Conservation (phyloP, 2,888 invertebrate species). For the Isoperla grammatica region DNA sequence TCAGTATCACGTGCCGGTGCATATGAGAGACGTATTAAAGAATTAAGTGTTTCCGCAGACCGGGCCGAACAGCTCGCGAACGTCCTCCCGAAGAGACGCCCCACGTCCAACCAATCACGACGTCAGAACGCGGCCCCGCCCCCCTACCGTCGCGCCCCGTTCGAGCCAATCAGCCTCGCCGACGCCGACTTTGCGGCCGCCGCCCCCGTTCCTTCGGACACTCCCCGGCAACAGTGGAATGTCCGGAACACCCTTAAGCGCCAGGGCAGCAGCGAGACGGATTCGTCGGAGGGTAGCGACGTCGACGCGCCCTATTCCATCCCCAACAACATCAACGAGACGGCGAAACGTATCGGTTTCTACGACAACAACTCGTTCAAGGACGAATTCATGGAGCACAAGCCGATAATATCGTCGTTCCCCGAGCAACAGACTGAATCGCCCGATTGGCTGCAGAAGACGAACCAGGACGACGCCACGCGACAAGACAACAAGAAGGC, state of each 20-base stretch:
- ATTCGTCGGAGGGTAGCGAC: not conserved
- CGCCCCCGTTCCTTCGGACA: not conserved
- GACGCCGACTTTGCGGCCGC: conserved; percentile 38
- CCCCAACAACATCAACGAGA: not conserved
- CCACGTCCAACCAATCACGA: not conserved
- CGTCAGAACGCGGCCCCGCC: conserved; percentile 26
- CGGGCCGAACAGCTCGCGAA: conserved; percentile 27
- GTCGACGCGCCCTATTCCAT: not conserved
- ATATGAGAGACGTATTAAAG: too few relatives aligned
- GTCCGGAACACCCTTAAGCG: not conserved
- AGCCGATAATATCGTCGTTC: not conserved
- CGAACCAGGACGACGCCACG: too few relatives aligned
- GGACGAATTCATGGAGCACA: conserved; percentile 2
- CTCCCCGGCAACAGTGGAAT: not conserved
- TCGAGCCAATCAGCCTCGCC: conserved; percentile 38
- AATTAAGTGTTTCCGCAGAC: too few relatives aligned
- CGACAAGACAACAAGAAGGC: too few relatives aligned
- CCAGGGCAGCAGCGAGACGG: not conserved
- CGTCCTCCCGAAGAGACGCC: not conserved
- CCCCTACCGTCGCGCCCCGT: conserved; percentile 36
- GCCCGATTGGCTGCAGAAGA: too few relatives aligned
- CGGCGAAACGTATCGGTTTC: not conserved
- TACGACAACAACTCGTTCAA: conserved; percentile 11
- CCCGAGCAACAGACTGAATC: not conserved
- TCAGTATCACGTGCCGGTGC: too few relatives aligned